phyloP scores from a whole-genome alignment of 2,797 vertebrate species.

The Pseudopleuronectes americanus region DNA sequence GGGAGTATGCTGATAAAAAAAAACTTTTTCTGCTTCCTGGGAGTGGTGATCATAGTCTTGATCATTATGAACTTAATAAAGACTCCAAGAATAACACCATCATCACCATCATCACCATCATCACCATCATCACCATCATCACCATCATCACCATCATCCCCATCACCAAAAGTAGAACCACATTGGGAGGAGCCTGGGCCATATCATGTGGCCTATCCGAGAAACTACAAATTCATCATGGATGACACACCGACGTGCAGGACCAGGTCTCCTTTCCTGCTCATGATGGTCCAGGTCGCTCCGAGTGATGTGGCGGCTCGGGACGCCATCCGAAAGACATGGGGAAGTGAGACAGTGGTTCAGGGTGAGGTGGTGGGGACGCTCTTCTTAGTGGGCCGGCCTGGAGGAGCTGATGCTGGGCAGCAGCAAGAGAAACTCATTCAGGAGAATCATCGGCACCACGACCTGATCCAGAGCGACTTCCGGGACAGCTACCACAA shows the following conservation, averaged over 20 bases:
- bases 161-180: not conserved
- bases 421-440: constrained; percentile 56
- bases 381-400: constrained; percentile 79
- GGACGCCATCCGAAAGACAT: constrained; percentile 75
- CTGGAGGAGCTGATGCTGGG: constrained; percentile 1
- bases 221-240: constrained; percentile 73
- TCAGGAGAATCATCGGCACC: constrained; percentile 65
- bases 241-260: constrained; percentile 71
- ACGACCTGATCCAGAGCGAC: constrained; percentile 79
- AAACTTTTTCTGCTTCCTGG: constrained; percentile 1
- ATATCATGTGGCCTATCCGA: constrained; percentile 70
- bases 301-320: constrained; percentile 24
- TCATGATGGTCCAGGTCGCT: constrained; percentile 75
- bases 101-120: not conserved
- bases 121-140: not conserved
- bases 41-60: accelerated
- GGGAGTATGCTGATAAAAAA: accelerated
- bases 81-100: not conserved
- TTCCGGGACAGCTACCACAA: constrained; percentile 84
- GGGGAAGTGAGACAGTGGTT: constrained; percentile 81
- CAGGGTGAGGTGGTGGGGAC: constrained; percentile 63
- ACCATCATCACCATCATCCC: not conserved
- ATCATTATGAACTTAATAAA: not conserved
- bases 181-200: constrained; percentile 32
- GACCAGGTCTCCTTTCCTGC: constrained; percentile 69